These are phyloP conservation scores for Netelia inedita DNA, from an alignment of 2,888 invertebrate genomes.

Conservation along the genomic window DNA sequence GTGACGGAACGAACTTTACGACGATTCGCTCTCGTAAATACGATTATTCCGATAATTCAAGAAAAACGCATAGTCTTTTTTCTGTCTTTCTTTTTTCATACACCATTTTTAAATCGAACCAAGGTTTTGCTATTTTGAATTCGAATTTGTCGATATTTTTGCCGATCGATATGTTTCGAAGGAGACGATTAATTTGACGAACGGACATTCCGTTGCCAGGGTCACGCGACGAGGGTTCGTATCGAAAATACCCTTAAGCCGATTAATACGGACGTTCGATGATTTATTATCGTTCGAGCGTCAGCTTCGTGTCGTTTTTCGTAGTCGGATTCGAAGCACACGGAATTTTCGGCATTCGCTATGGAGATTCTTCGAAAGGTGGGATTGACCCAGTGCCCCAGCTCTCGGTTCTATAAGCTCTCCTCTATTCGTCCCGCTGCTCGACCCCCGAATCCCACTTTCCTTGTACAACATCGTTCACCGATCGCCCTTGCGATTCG, in stretches of 20 bases:
- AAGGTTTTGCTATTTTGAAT: neutral
- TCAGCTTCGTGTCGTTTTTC: constrained; percentile 1
- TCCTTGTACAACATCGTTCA: constrained; percentile 35
- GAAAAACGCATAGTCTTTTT: too few relatives aligned
- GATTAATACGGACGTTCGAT: constrained; percentile 30
- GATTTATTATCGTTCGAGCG: constrained; percentile 11
- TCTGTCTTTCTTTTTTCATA: too few relatives aligned
- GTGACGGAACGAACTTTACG: neutral
- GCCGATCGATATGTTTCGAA: neutral
- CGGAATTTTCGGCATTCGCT: neutral
- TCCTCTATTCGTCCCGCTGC: constrained; percentile 3
- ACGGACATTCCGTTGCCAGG: neutral
- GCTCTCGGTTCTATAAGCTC: constrained; percentile 36
- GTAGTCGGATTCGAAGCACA: neutral
- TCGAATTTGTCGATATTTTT: neutral
- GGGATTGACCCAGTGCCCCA: constrained; percentile 67
- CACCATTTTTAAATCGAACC: too few relatives aligned
- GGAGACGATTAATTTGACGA: neutral
- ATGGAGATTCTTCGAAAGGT: constrained; percentile 42
- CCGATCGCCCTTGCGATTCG: neutral
- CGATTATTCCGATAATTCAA: neutral
- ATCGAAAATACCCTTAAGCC: constrained; percentile 26
- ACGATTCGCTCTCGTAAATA: neutral
- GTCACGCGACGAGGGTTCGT: neutral
- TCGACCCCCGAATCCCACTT: constrained; percentile 58